Evolutionary conservation across 2,888 invertebrate genomes (phyloP).

Genomic region (Drosophila testacea): DNA sequence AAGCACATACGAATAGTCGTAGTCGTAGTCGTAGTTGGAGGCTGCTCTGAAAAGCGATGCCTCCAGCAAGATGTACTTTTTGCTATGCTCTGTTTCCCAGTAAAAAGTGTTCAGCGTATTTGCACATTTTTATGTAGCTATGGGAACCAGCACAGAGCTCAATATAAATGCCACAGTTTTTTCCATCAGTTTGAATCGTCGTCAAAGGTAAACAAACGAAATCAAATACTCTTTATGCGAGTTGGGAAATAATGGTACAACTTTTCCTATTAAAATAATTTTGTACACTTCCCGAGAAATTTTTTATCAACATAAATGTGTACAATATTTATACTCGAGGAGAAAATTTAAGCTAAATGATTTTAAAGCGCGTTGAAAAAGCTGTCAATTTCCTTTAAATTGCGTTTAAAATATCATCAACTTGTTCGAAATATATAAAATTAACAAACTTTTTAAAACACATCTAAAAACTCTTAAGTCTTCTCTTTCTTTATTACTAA

Average conservation of each 20-base stretch:
- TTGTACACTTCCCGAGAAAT: not conserved
- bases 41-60: slow-evolving; percentile 1
- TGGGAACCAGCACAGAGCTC: slow-evolving; percentile 9
- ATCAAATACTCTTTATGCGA: slow-evolving; percentile 26
- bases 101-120: slow-evolving; percentile 9
- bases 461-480: no score
- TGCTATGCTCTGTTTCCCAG: not conserved
- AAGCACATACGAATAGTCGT: slow-evolving; percentile 3
- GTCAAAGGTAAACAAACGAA: slow-evolving; percentile 19
- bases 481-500: no score
- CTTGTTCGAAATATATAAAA: no score
- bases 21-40: slow-evolving; percentile 1
- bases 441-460: no score
- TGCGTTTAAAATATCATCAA: no score
- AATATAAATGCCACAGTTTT: slow-evolving; percentile 56
- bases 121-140: not conserved
- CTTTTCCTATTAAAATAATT: not conserved
- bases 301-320: not conserved
- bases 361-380: not conserved
- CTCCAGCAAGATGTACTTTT: not conserved
- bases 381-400: not conserved
- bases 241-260: not conserved
- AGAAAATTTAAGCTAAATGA: no score
- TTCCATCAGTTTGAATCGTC: slow-evolving; percentile 59
- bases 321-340: no score